Evolutionary conservation across 1,140 invertebrate genomes (phyloP).

Genomic region (Psilanteris sp.): DNA sequence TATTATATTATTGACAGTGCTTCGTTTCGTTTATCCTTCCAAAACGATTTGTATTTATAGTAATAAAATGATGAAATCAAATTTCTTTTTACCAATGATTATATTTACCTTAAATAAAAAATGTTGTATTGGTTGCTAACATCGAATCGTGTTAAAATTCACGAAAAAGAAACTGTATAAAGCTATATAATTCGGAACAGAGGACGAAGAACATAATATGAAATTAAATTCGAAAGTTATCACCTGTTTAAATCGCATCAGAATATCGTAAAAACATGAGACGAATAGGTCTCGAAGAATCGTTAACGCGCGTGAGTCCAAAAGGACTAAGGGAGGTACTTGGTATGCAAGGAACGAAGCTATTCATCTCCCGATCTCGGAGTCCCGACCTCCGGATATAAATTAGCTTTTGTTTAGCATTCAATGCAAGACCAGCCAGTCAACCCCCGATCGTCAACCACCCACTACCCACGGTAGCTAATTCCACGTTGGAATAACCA

Average conservation of each 20-base stretch:
- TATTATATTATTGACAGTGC: no score
- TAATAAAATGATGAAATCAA: no score
- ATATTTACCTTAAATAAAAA: no score
- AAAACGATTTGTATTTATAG: no score
- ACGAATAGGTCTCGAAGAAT: conserved; percentile 64
- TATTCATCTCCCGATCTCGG: conserved; percentile 80
- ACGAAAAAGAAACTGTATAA: no score
- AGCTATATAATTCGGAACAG: neutral
- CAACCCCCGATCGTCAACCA: conserved; percentile 63
- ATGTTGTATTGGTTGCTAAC: no score
- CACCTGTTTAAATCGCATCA: conserved; percentile 39
- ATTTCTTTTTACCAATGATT: no score
- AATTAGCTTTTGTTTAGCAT: conserved; percentile 81
- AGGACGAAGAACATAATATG: conserved; percentile 2
- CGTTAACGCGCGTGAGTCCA: conserved; percentile 70
- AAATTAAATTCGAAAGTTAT: conserved; percentile 47
- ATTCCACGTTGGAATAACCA: conserved; percentile 64
- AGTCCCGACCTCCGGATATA: conserved; percentile 78
- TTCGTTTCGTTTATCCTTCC: no score
- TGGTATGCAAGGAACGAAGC: conserved; percentile 78
- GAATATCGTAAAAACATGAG: conserved; percentile 38
- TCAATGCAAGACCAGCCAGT: conserved; percentile 73
- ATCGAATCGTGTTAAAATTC: no score
- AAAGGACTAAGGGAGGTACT: conserved; percentile 61
- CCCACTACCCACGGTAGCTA: conserved; percentile 45